phyloP scores from a whole-genome alignment of 2,797 vertebrate species.

The Percopsis omiscomaycus region DNA sequence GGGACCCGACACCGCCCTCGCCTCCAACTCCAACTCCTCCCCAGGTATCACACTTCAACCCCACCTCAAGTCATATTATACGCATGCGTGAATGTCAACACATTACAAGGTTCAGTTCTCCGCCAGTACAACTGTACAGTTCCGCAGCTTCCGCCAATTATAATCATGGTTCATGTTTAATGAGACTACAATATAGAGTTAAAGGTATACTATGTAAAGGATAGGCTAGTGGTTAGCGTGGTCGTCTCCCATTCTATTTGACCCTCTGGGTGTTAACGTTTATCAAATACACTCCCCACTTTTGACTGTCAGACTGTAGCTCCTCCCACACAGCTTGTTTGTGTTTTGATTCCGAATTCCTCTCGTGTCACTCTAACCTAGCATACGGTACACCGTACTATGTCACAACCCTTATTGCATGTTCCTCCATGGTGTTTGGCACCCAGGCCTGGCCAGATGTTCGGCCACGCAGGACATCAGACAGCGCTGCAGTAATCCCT shows the following conservation, averaged over 20 bases:
- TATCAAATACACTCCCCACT: not conserved
- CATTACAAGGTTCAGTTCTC: no score
- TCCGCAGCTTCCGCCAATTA: no score
- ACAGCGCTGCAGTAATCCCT: conserved; percentile 64
- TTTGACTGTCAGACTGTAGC: no score
- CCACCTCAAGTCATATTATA: not conserved
- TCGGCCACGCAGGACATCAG: conserved; percentile 76
- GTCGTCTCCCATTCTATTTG: not conserved
- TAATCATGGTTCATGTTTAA: no score
- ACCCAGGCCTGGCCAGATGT: conserved; percentile 69
- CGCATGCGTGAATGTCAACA: not conserved
- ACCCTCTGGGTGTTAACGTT: not conserved
- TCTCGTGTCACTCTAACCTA: not conserved
- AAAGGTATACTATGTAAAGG: no score
- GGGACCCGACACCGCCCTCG: conserved; percentile 55
- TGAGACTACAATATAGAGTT: no score
- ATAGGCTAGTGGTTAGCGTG: no score
- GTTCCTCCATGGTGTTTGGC: not conserved
- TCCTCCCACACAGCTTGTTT: no score
- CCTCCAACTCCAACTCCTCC: conserved; percentile 44
- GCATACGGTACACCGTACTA: no score
- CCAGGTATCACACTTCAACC: conserved; percentile 60
- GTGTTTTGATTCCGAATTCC: no score
- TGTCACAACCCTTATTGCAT: not conserved
- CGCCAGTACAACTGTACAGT: no score